These are phyloP conservation scores for Dryobotodes eremita DNA, from an alignment of 2,888 invertebrate genomes.

Conservation along the genomic window DNA sequence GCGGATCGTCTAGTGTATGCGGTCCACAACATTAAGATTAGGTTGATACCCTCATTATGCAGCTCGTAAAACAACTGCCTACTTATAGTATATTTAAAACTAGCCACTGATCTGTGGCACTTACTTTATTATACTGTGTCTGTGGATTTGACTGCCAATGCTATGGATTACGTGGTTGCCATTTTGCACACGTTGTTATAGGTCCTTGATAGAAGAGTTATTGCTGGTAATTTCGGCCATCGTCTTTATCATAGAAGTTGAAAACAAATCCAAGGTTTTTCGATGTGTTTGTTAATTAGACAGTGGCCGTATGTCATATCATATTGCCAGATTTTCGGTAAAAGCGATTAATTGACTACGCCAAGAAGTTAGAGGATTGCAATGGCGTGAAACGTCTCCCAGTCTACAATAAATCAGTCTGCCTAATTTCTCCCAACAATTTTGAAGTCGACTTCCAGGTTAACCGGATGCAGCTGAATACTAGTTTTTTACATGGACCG, in stretches of 20 bases:
- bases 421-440: neutral
- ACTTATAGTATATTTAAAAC: constrained; percentile 17
- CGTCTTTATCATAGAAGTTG: neutral
- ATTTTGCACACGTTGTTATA: constrained; percentile 1
- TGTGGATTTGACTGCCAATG: neutral
- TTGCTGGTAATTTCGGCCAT: neutral
- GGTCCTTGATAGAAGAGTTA: neutral
- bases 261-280: neutral
- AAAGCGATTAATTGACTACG: neutral
- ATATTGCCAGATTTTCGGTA: neutral
- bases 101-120: constrained; percentile 7
- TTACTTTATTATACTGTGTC: neutral
- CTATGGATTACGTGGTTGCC: constrained; percentile 5
- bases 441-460: no score
- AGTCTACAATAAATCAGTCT: neutral
- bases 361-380: neutral
- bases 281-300: neutral
- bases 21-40: constrained; percentile 6
- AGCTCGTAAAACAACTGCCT: constrained; percentile 44
- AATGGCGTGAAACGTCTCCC: neutral
- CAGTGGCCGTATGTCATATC: neutral
- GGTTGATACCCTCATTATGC: constrained; percentile 54
- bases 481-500: no score
- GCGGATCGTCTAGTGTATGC: constrained; percentile 8
- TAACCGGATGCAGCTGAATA: neutral